Base-by-base conservation (phyloP, 30 jellyfish, hydroid and myxozoan genomes). In the Clytia hemisphaerica region DNA sequence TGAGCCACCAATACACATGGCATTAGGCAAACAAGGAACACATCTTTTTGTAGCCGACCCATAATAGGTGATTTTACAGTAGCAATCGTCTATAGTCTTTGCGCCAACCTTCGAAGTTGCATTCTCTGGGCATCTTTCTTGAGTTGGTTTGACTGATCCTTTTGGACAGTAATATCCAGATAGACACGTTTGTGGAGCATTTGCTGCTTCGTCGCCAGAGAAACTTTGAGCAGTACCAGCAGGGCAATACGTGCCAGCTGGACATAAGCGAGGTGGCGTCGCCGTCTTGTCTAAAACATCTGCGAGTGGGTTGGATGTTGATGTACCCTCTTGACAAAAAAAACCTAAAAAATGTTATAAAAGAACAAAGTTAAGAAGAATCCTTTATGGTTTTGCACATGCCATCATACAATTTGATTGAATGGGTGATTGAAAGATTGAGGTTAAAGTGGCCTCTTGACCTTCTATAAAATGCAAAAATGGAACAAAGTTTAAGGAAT, bases 111-210 rank as follows among this genome's bases (percentile, higher is more conserved):
- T 85, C 2, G 99, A 81, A 22, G 96, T 92, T 14, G 99, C 72
- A 61, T 92, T 82, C 25, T 82, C 94, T 15, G 99, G 94, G 71
- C 99, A 92, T 37, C 73, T 69, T 61, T 73, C 95, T 48, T 92
- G 99, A 14, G 99, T 92, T 49, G 99, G 99, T 77, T 92, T 83
- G 16, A 83, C 95, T n/a, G 99, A 92, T 4, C 99, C 99, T 38
- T 46, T 77, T 9, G 99, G 99, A 62, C 99, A 92, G 67, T 68
- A 92, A 62, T 54, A 92, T 25, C 99, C 99, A 3, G 93, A 69
- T 4, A 92, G 51, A 40, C 99, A 92, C 2, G 96, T 78, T 79
- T 92, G 95, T 0, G 99, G 99, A 19, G 95, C 94, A 48, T 92
- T 92, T 1, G 95, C 94, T 53, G 93, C 88, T 69, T 79, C 94